Conservation (phyloP, 2,888 invertebrate genomes). For the Pheosia tremula region DNA sequence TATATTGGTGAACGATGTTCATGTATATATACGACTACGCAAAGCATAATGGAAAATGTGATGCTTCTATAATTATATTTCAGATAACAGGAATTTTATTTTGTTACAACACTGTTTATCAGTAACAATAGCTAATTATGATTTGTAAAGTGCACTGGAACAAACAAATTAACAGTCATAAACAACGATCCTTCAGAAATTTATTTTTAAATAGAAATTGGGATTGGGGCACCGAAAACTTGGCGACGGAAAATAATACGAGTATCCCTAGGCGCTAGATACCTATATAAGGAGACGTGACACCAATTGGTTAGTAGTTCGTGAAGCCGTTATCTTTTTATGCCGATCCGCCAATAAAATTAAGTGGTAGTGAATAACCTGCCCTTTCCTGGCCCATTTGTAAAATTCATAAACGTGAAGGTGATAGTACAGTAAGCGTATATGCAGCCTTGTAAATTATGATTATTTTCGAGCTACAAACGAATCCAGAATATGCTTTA, state of each 20-base stretch:
- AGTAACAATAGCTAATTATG: too few relatives aligned
- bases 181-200: neutral
- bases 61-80: neutral
- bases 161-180: neutral
- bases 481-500: too few relatives aligned
- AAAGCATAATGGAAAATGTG: neutral
- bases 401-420: neutral
- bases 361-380: conserved; percentile 2
- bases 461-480: neutral
- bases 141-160: too few relatives aligned
- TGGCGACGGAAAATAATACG: conserved; percentile 3
- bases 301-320: conserved; percentile 3
- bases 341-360: conserved; percentile 1
- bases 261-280: conserved; percentile 3
- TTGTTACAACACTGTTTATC: too few relatives aligned
- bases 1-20: neutral
- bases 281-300: neutral
- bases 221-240: neutral
- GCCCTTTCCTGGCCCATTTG: neutral
- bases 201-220: neutral
- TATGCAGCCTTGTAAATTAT: neutral
- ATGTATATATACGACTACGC: neutral
- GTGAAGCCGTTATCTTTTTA: conserved; percentile 2
- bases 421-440: neutral
- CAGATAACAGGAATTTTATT: neutral